phyloP scores from a whole-genome alignment of 1,140 invertebrate species.

The Brachionus plicatilis region DNA sequence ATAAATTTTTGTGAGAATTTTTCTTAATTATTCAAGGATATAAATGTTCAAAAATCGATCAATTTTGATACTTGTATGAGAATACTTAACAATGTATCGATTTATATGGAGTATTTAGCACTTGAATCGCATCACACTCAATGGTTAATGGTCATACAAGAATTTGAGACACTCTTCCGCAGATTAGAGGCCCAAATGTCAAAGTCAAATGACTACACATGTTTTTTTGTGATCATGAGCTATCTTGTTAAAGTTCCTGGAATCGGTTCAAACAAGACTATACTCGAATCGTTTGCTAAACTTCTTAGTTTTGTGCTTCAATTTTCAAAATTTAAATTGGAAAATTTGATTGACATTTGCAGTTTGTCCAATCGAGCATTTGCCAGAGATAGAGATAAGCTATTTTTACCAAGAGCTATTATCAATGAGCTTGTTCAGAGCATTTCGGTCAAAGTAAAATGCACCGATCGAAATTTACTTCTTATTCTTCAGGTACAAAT shows the following conservation, averaged over 20 bases:
- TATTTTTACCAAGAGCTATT: constrained; percentile 77
- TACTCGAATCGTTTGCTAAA: constrained; percentile 92
- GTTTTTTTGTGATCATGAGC: constrained; percentile 75
- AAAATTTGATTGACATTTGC: constrained; percentile 78
- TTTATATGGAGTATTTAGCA: constrained; percentile 83
- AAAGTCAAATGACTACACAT: constrained; percentile 66
- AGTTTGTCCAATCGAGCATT: constrained; percentile 80
- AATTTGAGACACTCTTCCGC: constrained; percentile 80
- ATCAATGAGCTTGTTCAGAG: constrained; percentile 89
- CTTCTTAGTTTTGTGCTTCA: constrained; percentile 82
- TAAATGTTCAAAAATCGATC: constrained; percentile 80
- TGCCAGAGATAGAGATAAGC: constrained; percentile 80
- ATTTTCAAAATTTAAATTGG: constrained; percentile 75
- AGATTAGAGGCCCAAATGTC: constrained; percentile 66
- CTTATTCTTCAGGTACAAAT: constrained; percentile 73
- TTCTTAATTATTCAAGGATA: constrained; percentile 59
- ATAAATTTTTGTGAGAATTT: not conserved
- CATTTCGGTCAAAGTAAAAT: constrained; percentile 83
- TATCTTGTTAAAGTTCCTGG: constrained; percentile 76
- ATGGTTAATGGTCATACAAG: constrained; percentile 73
- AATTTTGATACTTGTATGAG: constrained; percentile 64
- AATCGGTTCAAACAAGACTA: constrained; percentile 58
- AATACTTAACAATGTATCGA: constrained; percentile 77
- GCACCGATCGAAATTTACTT: constrained; percentile 88
- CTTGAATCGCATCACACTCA: constrained; percentile 65